These are phyloP conservation scores for Polypedilum vanderplanki DNA, from an alignment of 1,140 invertebrate genomes.

Conservation along the genomic window DNA sequence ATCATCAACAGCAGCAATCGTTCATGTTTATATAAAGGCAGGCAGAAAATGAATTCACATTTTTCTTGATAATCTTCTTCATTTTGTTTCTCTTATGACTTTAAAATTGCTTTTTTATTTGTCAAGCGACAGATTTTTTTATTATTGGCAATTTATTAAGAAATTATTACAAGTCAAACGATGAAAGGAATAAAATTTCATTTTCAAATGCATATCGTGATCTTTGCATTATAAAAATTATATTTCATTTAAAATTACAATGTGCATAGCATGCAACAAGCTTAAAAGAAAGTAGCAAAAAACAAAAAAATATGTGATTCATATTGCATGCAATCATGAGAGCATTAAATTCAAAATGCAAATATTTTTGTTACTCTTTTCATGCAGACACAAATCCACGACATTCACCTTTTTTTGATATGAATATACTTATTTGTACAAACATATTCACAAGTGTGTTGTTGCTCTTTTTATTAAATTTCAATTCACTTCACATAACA, in stretches of 20 bases:
- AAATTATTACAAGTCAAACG: background rate
- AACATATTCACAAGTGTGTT: too few relatives aligned
- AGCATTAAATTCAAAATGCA: background rate
- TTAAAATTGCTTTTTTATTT: conserved; percentile 15
- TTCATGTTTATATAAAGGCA: background rate
- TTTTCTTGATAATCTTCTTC: conserved; percentile 2
- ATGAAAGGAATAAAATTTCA: background rate
- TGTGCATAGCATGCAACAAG: conserved; percentile 16
- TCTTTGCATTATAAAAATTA: background rate
- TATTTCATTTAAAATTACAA: background rate
- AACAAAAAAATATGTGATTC: conserved; percentile 3
- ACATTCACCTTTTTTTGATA: too few relatives aligned
- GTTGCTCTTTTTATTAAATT: too few relatives aligned
- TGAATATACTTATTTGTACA: too few relatives aligned
- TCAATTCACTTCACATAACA: too few relatives aligned
- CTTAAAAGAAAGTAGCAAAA: background rate
- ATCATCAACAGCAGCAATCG: background rate
- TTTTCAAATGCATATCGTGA: background rate
- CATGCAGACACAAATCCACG: too few relatives aligned
- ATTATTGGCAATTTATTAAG: background rate
- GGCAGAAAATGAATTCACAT: conserved; percentile 1
- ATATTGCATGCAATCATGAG: conserved; percentile 17
- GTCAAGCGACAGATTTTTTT: background rate
- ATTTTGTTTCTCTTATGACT: background rate
- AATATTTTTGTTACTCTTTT: background rate